Conservation (phyloP, 2,113 vertebrate species). For the Cheirogaleus medius region DNA sequence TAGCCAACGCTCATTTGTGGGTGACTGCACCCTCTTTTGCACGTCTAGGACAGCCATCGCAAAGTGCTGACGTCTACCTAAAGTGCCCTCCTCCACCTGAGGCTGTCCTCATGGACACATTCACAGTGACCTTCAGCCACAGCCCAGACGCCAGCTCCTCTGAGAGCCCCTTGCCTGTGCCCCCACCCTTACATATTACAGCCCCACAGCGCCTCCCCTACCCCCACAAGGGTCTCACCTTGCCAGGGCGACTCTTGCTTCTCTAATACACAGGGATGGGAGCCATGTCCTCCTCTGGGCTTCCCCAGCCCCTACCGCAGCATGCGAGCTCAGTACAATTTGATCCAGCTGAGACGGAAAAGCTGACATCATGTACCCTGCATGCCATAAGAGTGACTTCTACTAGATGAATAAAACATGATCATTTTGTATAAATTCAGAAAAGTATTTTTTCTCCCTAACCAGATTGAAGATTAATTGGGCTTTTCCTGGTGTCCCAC, state of each 20-base stretch:
- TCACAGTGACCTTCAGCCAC: neutral
- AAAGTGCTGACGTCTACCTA: neutral
- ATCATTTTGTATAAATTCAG: slow-evolving; percentile 43
- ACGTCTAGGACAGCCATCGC: neutral
- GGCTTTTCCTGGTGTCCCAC: neutral
- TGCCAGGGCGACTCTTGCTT: neutral
- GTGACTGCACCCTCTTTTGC: neutral
- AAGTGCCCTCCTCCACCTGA: neutral
- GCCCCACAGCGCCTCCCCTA: neutral
- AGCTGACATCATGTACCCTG: slow-evolving; percentile 30
- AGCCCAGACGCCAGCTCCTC: neutral
- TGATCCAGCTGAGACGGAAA: slow-evolving; percentile 27
- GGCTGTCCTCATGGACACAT: neutral
- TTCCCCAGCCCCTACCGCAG: neutral
- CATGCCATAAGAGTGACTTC: slow-evolving; percentile 22
- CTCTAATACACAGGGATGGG: neutral
- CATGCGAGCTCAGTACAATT: neutral
- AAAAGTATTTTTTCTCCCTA: neutral
- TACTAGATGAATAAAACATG: slow-evolving; percentile 57
- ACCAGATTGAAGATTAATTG: neutral
- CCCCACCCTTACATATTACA: neutral
- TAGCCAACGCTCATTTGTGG: neutral
- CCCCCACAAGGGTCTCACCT: neutral
- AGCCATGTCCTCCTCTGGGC: neutral
- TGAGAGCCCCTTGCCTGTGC: fast-evolving